Conservation (phyloP, 2,888 invertebrate genomes). For the Callinectes sapidus region DNA sequence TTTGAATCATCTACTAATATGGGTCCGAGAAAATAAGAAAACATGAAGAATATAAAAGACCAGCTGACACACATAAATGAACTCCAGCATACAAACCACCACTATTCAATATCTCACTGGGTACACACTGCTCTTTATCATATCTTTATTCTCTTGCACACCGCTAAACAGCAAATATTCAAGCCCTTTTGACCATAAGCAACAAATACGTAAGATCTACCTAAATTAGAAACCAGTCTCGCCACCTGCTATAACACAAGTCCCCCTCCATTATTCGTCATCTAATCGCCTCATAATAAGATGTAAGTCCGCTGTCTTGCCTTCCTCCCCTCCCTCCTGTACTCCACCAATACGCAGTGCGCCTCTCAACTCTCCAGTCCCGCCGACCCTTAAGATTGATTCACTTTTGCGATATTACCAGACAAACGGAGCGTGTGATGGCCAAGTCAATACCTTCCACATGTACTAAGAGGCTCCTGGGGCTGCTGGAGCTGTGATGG, state of each 20-base stretch:
- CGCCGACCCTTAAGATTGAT: neutral
- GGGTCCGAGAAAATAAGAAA: no score
- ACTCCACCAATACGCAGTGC: neutral
- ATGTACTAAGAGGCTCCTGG: neutral
- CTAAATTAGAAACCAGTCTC: neutral
- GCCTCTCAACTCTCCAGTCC: neutral
- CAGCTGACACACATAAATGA: no score
- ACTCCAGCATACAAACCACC: no score
- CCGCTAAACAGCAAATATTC: neutral
- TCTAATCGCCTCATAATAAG: neutral
- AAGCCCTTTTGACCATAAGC: neutral
- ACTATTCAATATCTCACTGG: no score
- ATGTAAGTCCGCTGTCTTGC: neutral
- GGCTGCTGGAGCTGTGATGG: neutral
- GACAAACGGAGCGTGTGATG: constrained; percentile 10
- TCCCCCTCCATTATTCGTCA: neutral
- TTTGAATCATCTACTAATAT: no score
- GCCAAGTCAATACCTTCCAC: neutral
- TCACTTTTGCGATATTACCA: constrained; percentile 18
- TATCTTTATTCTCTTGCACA: no score
- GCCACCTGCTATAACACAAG: neutral
- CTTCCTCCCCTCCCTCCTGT: neutral
- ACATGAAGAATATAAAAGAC: no score
- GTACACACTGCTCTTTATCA: no score
- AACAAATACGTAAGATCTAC: neutral